These are phyloP conservation scores for Dufourea novaeangliae DNA, from an alignment of 1,140 invertebrate genomes.

Conservation along the genomic window DNA sequence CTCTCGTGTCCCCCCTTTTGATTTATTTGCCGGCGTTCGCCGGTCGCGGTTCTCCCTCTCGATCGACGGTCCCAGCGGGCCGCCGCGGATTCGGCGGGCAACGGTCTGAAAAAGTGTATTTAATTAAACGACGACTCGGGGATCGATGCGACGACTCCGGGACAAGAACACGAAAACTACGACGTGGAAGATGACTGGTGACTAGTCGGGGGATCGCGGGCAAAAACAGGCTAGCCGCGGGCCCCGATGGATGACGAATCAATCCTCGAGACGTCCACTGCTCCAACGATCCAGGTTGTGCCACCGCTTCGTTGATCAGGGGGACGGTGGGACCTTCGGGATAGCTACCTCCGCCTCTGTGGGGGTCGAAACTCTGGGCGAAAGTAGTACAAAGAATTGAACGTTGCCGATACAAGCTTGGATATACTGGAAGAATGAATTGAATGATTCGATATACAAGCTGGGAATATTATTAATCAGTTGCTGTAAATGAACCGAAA, in stretches of 20 bases:
- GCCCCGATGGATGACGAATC: slow-evolving; percentile 71
- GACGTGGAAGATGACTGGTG: slow-evolving; percentile 63
- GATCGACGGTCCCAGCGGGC: slow-evolving; percentile 57
- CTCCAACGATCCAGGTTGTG: slow-evolving; percentile 20
- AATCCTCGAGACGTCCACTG: slow-evolving; percentile 58
- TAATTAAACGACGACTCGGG: slow-evolving; percentile 71
- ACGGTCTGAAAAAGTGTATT: slow-evolving; percentile 75
- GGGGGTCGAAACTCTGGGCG: too few species aligned
- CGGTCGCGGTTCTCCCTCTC: slow-evolving; percentile 25
- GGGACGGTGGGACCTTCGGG: neutral
- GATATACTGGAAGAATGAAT: too few species aligned
- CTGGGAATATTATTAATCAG: too few species aligned
- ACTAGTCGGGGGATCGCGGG: slow-evolving; percentile 70
- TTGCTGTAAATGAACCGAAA: too few species aligned
- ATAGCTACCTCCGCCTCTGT: too few species aligned
- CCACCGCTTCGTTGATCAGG: neutral
- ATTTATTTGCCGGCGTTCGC: slow-evolving; percentile 68
- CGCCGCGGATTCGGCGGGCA: slow-evolving; percentile 50
- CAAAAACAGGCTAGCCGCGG: slow-evolving; percentile 68
- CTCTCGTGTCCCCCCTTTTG: slow-evolving; percentile 48
- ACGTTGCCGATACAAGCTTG: too few species aligned
- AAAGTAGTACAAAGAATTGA: too few species aligned
- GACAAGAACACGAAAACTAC: slow-evolving; percentile 55
- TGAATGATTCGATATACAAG: too few species aligned
- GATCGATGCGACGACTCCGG: slow-evolving; percentile 48